Evolutionary conservation across 2,888 invertebrate species (phyloP).

Genomic region (Trichogramma evanescens): DNA sequence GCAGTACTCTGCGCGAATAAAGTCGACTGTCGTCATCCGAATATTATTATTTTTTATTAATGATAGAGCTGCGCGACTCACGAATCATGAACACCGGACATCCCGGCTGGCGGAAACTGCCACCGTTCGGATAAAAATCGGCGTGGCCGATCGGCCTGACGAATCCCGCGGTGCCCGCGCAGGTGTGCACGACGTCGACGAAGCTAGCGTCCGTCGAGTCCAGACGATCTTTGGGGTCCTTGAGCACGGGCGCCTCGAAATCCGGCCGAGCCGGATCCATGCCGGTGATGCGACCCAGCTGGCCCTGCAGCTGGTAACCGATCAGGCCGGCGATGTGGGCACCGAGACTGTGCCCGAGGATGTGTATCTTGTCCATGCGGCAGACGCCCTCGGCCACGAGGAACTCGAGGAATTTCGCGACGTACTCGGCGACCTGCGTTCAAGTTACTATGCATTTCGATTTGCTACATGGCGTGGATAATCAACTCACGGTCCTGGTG

Average conservation of each 20-base stretch:
- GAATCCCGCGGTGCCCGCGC: constrained; percentile 60
- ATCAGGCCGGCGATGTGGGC: constrained; percentile 42
- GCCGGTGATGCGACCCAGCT: constrained; percentile 47
- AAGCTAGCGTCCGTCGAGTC: constrained; percentile 63
- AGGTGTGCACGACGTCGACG: constrained; percentile 69
- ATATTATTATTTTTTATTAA: not conserved
- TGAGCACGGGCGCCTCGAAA: constrained; percentile 49
- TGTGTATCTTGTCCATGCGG: constrained; percentile 33
- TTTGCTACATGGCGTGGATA: not conserved
- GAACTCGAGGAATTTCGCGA: constrained; percentile 38
- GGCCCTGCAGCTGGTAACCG: constrained; percentile 31
- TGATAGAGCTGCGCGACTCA: constrained; percentile 14
- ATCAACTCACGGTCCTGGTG: constrained; percentile 17
- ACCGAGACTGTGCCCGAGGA: constrained; percentile 45
- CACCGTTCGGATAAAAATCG: constrained; percentile 72
- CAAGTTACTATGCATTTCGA: not conserved
- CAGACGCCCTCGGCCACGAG: constrained; percentile 30
- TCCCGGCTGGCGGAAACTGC: constrained; percentile 62
- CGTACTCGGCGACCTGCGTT: constrained; percentile 34
- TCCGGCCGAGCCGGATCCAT: constrained; percentile 64
- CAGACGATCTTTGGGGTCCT: constrained; percentile 47
- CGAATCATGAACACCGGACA: constrained; percentile 50
- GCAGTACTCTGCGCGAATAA: constrained; percentile 54
- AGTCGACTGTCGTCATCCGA: not conserved
- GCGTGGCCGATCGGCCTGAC: constrained; percentile 58